phyloP scores from a whole-genome alignment of 2,888 invertebrate species.

The Odontomyia ornata region DNA sequence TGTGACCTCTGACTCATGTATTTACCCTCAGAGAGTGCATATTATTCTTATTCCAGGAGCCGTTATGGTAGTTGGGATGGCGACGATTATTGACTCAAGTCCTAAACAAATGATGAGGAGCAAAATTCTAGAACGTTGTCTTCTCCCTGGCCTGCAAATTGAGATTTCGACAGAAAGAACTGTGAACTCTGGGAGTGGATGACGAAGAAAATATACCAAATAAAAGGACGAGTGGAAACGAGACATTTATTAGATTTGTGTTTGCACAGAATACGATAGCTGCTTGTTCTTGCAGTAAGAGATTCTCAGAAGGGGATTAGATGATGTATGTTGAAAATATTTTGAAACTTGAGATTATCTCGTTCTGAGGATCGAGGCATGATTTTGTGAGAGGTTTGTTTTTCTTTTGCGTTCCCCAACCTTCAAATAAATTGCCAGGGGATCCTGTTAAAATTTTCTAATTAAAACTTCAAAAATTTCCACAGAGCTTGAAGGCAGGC shows the following conservation, averaged over 20 bases:
- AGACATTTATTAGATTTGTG: slow-evolving; percentile 52
- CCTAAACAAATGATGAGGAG: neutral
- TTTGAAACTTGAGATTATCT: slow-evolving; percentile 32
- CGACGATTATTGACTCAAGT: slow-evolving; percentile 20
- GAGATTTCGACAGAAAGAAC: neutral
- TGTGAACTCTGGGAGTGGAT: neutral
- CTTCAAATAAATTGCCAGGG: too few species aligned
- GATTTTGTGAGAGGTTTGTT: neutral
- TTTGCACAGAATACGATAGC: slow-evolving; percentile 45
- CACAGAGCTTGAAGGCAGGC: too few species aligned
- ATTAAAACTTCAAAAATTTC: too few species aligned
- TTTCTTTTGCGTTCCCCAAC: too few species aligned
- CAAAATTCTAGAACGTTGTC: neutral
- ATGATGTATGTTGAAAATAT: slow-evolving; percentile 23
- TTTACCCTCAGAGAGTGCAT: slow-evolving; percentile 4
- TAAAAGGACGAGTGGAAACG: slow-evolving; percentile 40
- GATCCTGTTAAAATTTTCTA: too few species aligned
- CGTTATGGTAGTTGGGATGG: slow-evolving; percentile 2
- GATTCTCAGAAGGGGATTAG: neutral
- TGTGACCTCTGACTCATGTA: slow-evolving; percentile 23
- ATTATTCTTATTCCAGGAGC: slow-evolving; percentile 1
- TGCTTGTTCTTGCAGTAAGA: neutral
- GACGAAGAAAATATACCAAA: slow-evolving; percentile 9
- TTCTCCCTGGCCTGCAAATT: neutral
- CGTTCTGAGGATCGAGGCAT: neutral